phyloP scores from a whole-genome alignment of 2,113 vertebrate genomes.

The Bambusicola thoracicus region DNA sequence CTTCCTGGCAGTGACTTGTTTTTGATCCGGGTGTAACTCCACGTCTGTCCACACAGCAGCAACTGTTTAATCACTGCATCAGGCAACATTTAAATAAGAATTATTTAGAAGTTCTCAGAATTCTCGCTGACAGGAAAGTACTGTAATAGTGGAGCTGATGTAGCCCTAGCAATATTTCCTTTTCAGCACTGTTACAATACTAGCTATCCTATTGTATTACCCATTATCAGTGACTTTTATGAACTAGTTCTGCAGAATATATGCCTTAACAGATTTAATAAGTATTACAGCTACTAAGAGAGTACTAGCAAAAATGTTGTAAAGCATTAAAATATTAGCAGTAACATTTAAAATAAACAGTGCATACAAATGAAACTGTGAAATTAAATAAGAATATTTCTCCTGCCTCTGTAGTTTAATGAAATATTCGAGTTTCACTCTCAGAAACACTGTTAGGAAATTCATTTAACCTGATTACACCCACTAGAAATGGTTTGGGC shows the following conservation, averaged over 20 bases:
- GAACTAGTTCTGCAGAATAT: not conserved
- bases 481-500: fast-evolving
- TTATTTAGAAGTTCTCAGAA: not conserved
- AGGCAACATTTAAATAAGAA: not conserved
- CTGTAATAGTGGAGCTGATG: not conserved
- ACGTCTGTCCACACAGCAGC: not conserved
- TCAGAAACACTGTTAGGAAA: not conserved
- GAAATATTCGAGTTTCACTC: not conserved
- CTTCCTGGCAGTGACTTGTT: not conserved
- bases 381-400: conserved; percentile 10
- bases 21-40: not conserved
- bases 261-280: not conserved
- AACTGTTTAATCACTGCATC: not conserved
- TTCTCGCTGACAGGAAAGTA: not conserved
- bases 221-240: not conserved
- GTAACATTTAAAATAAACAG: not conserved
- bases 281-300: not conserved
- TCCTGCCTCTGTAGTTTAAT: not conserved
- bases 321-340: conserved; percentile 17
- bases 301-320: not conserved
- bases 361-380: not conserved
- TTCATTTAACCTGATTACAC: not conserved
- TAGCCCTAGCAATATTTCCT: not conserved
- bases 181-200: not conserved
- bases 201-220: not conserved